Evolutionary conservation across 2,113 vertebrate genomes (phyloP).

Genomic region (Ondatra zibethicus): DNA sequence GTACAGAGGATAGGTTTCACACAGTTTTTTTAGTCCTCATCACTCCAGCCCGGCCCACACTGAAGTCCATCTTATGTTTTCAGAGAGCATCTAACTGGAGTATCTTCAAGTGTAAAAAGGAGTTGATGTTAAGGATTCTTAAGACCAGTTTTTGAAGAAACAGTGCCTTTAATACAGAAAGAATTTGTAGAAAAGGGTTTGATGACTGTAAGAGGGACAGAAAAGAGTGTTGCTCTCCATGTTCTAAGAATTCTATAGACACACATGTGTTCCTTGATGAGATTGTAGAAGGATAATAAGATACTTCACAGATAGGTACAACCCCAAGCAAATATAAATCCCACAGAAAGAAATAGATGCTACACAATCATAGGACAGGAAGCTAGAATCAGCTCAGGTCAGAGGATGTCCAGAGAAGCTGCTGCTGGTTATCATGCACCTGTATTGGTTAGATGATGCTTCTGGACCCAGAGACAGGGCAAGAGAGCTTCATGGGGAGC

Average conservation of each 20-base stretch:
- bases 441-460: neutral
- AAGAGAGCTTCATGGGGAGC: neutral
- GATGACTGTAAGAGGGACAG: neutral
- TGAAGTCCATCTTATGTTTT: neutral
- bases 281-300: neutral
- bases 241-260: neutral
- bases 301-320: neutral
- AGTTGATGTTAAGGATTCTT: neutral
- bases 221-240: neutral
- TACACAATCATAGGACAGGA: neutral
- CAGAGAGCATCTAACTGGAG: neutral
- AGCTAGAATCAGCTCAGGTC: neutral
- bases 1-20: neutral
- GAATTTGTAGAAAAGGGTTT: neutral
- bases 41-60: neutral
- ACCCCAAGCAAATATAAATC: neutral
- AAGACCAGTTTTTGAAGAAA: neutral
- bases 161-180: neutral
- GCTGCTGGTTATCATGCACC: fast-evolving
- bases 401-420: neutral
- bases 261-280: neutral
- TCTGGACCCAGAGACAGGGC: neutral
- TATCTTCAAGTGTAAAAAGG: neutral
- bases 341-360: neutral
- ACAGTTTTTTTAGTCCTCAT: neutral